Base-by-base conservation (phyloP, 2,888 invertebrate genomes). In the Diabrotica balteata region DNA sequence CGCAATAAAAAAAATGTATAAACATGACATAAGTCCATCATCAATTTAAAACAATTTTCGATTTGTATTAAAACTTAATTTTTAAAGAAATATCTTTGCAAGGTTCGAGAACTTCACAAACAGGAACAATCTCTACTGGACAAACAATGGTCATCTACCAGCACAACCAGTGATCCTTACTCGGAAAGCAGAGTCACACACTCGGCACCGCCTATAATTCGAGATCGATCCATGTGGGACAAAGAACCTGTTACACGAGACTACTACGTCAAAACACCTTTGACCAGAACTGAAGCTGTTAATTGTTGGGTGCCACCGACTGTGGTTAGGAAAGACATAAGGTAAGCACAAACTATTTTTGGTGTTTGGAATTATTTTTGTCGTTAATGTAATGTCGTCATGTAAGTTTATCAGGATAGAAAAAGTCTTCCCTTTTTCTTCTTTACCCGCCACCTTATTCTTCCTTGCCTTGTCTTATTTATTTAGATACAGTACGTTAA, bases 91-190 rank as follows among this genome's bases (percentile, higher is more conserved):
- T 32, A 32, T 32, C 32, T 32, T 32, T 32, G 5, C 32, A 32
- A 71, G 71, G 68, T 73, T 32, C 63, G 69, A 50, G 73, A 73
- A 49, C 60, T 69, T 4, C 63, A 60, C 46, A 76, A 76, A 68
- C 72, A 78, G 10, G 76, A 78, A 22, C 67, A 73, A 7, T 67
- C 73, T 7, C 52, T 61, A n/a, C 63, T 73, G 44, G 76, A 75
- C 17, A 80, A 80, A 67, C 80, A 81, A 63, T 83, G 83, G 83
- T 83, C 82, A 0, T 81, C 81, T n/a, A 80, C 79, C 5, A 82
- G 81, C 66, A 80, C 81, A 6, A 79, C 80, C 17, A 84, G 82
- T 68, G 83, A 84, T 63, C 81, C 83, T 22, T 81, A 80, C 68
- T 80, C 81, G 0, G 82, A 82, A 64, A 73, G 77, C 49, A 80